Evolutionary conservation across 1,140 invertebrate species (phyloP).

Genomic region (Condylostylus longicornis): DNA sequence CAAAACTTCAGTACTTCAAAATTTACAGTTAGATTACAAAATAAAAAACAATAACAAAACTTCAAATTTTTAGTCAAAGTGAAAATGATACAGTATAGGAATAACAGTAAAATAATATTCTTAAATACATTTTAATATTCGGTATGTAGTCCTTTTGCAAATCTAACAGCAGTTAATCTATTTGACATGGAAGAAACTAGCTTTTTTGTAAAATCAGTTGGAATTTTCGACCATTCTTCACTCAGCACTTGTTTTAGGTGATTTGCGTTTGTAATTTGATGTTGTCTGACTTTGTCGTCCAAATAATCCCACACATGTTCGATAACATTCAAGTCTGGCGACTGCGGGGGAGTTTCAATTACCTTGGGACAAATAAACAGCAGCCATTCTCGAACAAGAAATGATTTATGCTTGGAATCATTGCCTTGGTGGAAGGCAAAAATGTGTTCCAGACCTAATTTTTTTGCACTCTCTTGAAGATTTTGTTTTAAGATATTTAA

Average conservation of each 20-base stretch:
- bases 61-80: no score
- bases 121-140: conserved; percentile 16
- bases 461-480: conserved; percentile 8
- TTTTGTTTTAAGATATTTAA: conserved; percentile 13
- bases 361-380: conserved; percentile 6
- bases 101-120: no score
- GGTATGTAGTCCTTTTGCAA: conserved; percentile 13
- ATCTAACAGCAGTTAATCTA: conserved; percentile 12
- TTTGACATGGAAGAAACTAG: conserved; percentile 13
- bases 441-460: conserved; percentile 7
- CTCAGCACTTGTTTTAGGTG: conserved; percentile 7
- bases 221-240: conserved; percentile 13
- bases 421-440: conserved; percentile 9
- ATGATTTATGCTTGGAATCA: conserved; percentile 18
- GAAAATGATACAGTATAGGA: no score
- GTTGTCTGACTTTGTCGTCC: conserved; percentile 7
- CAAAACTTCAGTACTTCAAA: no score
- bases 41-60: no score
- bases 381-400: conserved; percentile 14
- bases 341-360: conserved; percentile 17
- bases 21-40: no score
- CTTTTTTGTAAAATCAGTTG: conserved; percentile 7
- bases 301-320: conserved; percentile 13
- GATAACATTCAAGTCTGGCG: conserved; percentile 12
- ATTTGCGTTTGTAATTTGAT: not conserved